Percentiles rank a stretch among this genome's conserved stretches.
Evolutionary conservation across 2,113 vertebrate species (phyloP).

Genomic region (Setophaga coronata): DNA sequence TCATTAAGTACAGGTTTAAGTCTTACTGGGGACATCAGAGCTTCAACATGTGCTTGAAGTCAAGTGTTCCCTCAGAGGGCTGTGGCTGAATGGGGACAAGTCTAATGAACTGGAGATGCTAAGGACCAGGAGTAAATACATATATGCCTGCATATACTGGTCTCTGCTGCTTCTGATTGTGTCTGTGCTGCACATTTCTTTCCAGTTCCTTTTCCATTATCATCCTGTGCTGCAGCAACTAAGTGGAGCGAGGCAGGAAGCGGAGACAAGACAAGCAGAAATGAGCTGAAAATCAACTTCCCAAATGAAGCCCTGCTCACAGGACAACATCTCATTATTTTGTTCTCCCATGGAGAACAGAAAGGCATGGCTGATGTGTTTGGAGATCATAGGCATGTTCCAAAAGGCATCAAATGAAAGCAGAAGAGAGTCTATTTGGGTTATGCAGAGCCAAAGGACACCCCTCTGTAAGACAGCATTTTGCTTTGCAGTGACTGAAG

Average conservation of each 20-base stretch:
- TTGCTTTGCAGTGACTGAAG: background rate
- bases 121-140: background rate
- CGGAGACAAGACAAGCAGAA: rapidly evolving
- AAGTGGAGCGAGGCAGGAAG: background rate
- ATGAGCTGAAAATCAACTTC: background rate
- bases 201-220: background rate
- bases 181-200: background rate
- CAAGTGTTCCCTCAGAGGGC: background rate
- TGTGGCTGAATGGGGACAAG: background rate
- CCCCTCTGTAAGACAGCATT: background rate
- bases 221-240: background rate
- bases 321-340: slow-evolving; percentile 48
- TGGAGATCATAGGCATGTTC: background rate
- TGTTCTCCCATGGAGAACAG: background rate
- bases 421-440: background rate
- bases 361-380: background rate
- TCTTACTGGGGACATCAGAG: background rate
- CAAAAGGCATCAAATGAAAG: background rate
- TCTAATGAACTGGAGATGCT: background rate
- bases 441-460: background rate
- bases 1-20: background rate
- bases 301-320: background rate
- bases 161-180: background rate
- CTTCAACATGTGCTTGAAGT: background rate
- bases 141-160: background rate